These are phyloP conservation scores for Leptothorax acervorum DNA, from an alignment of 2,888 invertebrate genomes.

Conservation along the genomic window DNA sequence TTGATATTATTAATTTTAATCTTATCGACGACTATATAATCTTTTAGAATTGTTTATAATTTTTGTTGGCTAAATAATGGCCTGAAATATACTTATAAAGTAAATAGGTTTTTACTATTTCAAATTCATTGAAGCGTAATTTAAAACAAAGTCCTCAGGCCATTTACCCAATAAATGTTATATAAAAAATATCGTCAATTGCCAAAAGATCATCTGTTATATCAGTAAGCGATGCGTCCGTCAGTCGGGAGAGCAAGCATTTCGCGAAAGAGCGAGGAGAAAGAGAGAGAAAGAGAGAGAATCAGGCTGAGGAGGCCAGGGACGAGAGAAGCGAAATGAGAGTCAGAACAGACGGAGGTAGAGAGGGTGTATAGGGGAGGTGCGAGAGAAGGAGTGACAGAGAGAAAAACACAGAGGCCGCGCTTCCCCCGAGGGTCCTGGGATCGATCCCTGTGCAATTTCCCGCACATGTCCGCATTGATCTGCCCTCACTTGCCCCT, in stretches of 20 bases:
- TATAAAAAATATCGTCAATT: slow-evolving; percentile 17
- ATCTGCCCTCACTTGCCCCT: slow-evolving; percentile 84
- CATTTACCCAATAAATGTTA: not conserved
- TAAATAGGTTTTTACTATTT: not conserved
- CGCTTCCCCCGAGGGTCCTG: slow-evolving; percentile 80
- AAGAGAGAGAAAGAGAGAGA: slow-evolving; percentile 55
- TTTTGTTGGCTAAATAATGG: not conserved
- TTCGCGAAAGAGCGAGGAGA: slow-evolving; percentile 35
- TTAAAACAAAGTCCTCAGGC: not conserved
- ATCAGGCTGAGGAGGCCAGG: slow-evolving; percentile 58
- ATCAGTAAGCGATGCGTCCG: slow-evolving; percentile 57
- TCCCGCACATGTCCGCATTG: slow-evolving; percentile 85
- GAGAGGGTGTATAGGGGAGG: slow-evolving; percentile 50
- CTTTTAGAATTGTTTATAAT: not conserved
- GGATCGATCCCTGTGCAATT: slow-evolving; percentile 85
- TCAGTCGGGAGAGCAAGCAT: not conserved
- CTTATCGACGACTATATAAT: not conserved
- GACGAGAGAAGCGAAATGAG: slow-evolving; percentile 58
- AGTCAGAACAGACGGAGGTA: slow-evolving; percentile 56
- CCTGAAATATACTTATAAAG: not conserved
- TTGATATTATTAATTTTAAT: slow-evolving; percentile 10
- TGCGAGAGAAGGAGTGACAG: slow-evolving; percentile 63
- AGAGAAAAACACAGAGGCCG: slow-evolving; percentile 72
- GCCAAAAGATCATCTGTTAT: slow-evolving; percentile 37
- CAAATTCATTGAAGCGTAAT: not conserved